Evolutionary conservation across 92 coral and sea anemone genomes (phyloP), one percentile per base, ranked within the genome.

Genomic region (Zoanthus gigantus): DNA sequence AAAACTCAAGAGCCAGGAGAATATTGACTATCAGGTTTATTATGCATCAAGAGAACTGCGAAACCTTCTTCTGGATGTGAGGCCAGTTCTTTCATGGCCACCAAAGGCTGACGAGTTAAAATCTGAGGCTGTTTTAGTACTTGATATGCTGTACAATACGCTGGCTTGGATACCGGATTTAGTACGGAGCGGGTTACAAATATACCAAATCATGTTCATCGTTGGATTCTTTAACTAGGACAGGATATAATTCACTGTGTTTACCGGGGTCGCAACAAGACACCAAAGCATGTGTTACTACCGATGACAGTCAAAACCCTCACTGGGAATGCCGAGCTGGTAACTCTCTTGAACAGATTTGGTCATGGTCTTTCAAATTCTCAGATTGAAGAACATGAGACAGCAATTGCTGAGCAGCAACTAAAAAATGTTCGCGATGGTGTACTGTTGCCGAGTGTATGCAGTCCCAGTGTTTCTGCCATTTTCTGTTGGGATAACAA

Each of bases 401-500:
- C 93, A 79, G 92, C 93, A 44, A 46, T 90, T 69, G 92, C 89
- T 30, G 91, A 92, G 69, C 75, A 23, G 32, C 87, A 91, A 87
- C 76, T 88, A 78, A 83, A 86, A 60, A 79, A 84, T 81, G 77
- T 86, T 56, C 83, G 75, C 50, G 67, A 84, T 84, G 93, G 91
- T 72, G 83, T 88, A 72, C 72, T 93, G 48, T 56, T 93, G 58
- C 95, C 93, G 65, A 81, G 74, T 56, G 87, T 68, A 5, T 83
- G 92, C 86, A 58, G 82, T 67, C 88, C 85, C 10, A 69, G 66
- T 15, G 90, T 88, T 75, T 89, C 93, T 72, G 93, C 86, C 74
- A 71, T 91, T 3, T 83, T 90, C 47, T 89, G 93, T 42, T 93
- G 92, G 93, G 96, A 90, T 73, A 93, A 88, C 90, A 93, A 93